phyloP scores from a whole-genome alignment of 23 tunicate species.

The Trididemnum nubilum region DNA sequence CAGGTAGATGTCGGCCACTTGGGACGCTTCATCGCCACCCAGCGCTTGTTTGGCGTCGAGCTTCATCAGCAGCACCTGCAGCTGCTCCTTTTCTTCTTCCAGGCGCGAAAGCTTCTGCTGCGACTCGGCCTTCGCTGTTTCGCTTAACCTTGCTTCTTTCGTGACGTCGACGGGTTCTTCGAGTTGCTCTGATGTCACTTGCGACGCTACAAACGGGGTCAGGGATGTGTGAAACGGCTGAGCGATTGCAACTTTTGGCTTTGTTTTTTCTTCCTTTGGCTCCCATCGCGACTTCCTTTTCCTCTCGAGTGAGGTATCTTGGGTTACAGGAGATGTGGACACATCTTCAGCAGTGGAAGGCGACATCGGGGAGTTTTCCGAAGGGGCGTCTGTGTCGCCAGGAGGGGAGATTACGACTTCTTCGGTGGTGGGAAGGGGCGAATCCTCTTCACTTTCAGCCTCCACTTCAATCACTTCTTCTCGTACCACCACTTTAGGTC shows the following conservation, averaged over 20 bases:
- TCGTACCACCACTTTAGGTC: constrained; percentile 24
- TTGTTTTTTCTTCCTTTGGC: neutral
- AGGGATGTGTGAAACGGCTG: constrained; percentile 27
- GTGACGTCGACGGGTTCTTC: neutral
- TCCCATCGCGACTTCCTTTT: constrained; percentile 4
- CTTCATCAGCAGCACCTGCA: constrained; percentile 63
- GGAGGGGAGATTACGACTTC: neutral
- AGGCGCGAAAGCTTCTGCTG: constrained; percentile 52
- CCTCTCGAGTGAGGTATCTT: neutral
- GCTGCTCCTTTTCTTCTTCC: constrained; percentile 63
- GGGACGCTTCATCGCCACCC: constrained; percentile 50
- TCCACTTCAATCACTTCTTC: constrained; percentile 50
- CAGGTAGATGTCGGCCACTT: constrained; percentile 63
- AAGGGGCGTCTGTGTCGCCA: neutral
- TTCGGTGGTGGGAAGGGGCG: neutral
- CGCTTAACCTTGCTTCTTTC: neutral
- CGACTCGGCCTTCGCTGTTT: neutral
- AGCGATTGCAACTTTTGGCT: constrained; percentile 41
- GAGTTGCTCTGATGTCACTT: neutral
- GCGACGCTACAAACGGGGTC: neutral
- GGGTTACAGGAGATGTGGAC: neutral
- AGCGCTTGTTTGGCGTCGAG: constrained; percentile 70
- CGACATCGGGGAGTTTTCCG: no score
- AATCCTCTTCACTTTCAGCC: constrained; percentile 9
- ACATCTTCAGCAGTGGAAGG: neutral